Evolutionary conservation across 2,797 vertebrate genomes (phyloP).

Genomic region (Pteronotus mesoamericanus): DNA sequence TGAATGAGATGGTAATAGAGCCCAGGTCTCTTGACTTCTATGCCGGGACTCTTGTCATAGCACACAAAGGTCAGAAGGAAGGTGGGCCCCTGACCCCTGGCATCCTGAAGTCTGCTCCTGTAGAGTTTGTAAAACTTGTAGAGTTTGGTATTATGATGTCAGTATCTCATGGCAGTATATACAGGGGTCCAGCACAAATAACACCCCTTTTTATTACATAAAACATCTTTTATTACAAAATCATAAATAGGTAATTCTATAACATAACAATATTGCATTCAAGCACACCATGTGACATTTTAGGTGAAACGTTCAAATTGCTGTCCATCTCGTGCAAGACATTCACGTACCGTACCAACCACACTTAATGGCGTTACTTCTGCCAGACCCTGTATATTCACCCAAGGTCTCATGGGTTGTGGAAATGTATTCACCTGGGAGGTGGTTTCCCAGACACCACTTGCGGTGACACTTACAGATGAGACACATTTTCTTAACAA

Average conservation of each 20-base stretch:
- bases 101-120: not conserved
- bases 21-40: not conserved
- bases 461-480: slow-evolving; percentile 62
- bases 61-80: not conserved
- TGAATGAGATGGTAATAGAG: not conserved
- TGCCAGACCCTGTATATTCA: no score
- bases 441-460: not conserved
- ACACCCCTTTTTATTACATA: no score
- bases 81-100: not conserved
- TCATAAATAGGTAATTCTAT: no score
- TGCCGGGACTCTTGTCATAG: not conserved
- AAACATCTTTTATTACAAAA: no score
- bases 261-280: no score
- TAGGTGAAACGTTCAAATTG: no score
- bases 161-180: not conserved
- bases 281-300: no score
- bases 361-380: no score
- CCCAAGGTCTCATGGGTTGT: not conserved
- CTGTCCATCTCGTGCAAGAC: no score
- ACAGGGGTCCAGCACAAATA: no score
- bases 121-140: not conserved
- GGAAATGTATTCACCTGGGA: not conserved
- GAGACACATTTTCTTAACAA: slow-evolving; percentile 80
- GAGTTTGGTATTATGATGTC: not conserved
- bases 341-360: no score